Base-by-base conservation (phyloP, 2,888 invertebrate genomes). In the Phalangium opilio region DNA sequence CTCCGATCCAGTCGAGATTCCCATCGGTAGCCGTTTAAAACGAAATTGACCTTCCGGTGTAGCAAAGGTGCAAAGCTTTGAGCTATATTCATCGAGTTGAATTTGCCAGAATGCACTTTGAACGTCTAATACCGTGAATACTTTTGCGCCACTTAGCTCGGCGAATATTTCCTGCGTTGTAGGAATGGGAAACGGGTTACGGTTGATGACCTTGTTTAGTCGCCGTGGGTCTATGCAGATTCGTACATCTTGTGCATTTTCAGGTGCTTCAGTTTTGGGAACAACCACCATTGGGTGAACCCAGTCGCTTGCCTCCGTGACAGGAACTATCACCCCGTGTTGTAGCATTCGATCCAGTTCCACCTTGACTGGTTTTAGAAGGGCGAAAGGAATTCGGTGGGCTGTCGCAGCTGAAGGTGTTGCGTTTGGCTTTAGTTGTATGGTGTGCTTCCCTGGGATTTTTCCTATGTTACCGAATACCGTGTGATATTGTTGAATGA, bases 161-260 rank as follows among this genome's bases (percentile, higher is more conserved):
- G 43, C 17, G n/a, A 49, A 20, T 2, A 50, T 39, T 7, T 18
- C 19, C 7, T 46, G 41, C 15, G 41, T 19, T 20, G 47, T 33
- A n/a, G 47, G 50, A 17, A 47, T 50, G 1, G 41, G 47, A 18
- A 42, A 44, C 14, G 43, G 47, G 15, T 27, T 35, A 15, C 43
- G 18, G 40, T 17, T 12, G 17, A 47, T 43, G 10, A 38, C 44
- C 12, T 47, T 34, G 40, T 50, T 50, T 11, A 49, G 12, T n/a
- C 35, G 41, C 36, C 47, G 36, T n/a, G 47, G 47, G 27, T 50
- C 43, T 1, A 50, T 15, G n/a, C 46, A 50, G 10, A 47, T 47
- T n/a, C 47, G 32, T 7, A 50, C 11, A 11, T 43, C 39, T 3
- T 42, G 45, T 7, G 44, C 36, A 4, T 4, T 7, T 27, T 4